Evolutionary conservation across 2,113 vertebrate species (phyloP).

Genomic region (Oceanodroma tethys): DNA sequence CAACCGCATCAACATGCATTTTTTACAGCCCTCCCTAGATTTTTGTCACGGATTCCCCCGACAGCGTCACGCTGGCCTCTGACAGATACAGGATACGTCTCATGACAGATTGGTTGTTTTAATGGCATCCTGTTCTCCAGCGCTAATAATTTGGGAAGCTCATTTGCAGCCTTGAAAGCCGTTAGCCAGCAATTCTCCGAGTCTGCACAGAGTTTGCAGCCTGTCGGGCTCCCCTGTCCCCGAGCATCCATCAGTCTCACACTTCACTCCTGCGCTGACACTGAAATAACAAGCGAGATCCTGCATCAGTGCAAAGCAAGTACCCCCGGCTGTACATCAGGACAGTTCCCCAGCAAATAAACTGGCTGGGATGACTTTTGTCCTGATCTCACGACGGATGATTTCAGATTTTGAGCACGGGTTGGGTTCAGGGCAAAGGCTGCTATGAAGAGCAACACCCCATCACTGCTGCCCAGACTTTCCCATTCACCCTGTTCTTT

Average conservation of each 20-base stretch:
- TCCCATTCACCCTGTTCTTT: neutral
- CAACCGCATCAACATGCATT: accelerated
- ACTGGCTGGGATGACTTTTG: neutral
- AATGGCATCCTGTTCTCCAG: neutral
- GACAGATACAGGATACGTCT: neutral
- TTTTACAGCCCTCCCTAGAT: neutral
- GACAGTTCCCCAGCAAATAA: neutral
- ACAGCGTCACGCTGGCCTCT: neutral
- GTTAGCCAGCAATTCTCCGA: neutral
- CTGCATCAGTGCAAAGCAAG: neutral
- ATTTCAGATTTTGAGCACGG: neutral
- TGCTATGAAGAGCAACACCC: neutral
- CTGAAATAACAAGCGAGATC: neutral
- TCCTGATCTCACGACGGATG: neutral
- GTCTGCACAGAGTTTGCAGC: neutral
- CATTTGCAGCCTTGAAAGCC: neutral
- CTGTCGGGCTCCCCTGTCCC: neutral
- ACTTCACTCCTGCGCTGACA: neutral
- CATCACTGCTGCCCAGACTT: neutral
- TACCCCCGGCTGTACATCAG: neutral
- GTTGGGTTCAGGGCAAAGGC: neutral
- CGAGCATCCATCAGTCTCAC: neutral
- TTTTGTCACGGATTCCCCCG: neutral
- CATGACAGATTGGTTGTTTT: neutral
- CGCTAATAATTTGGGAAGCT: neutral